Percentiles rank a stretch among this genome's conserved stretches.
Evolutionary conservation across 2,113 vertebrate genomes (phyloP).

Genomic region (Limnothrissa miodon): DNA sequence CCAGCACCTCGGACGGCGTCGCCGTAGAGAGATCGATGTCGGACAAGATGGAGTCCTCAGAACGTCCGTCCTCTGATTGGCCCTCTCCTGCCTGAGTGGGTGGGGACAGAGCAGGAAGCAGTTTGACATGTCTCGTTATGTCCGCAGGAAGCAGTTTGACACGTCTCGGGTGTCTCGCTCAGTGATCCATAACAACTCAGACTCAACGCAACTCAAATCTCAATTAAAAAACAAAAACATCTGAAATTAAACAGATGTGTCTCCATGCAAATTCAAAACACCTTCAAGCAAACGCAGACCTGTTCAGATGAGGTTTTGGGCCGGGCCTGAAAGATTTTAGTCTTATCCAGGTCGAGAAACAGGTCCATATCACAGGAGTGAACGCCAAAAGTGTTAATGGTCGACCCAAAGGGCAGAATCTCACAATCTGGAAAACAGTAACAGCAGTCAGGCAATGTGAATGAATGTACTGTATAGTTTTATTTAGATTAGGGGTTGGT

Average conservation of each 20-base stretch:
- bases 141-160: not conserved
- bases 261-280: no score
- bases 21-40: conserved; percentile 74
- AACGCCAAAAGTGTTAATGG: conserved; percentile 83
- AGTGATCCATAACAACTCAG: no score
- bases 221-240: not conserved
- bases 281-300: conserved; percentile 60
- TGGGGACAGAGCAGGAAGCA: not conserved
- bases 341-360: conserved; percentile 83
- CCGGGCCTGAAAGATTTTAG: conserved; percentile 76
- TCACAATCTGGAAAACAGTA: conserved; percentile 72
- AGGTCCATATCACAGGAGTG: conserved; percentile 89
- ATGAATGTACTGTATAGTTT: not conserved
- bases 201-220: no score
- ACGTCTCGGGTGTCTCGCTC: no score
- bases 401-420: conserved; percentile 85
- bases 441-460: not conserved
- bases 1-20: conserved; percentile 72
- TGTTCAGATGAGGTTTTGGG: conserved; percentile 51
- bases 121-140: not conserved
- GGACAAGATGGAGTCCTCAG: conserved; percentile 79
- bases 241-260: no score
- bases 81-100: conserved; percentile 60
- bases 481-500: not conserved
- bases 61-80: conserved; percentile 63